Evolutionary conservation across 2,113 vertebrate species (phyloP).

Genomic region (Acrocephalus kingi): DNA sequence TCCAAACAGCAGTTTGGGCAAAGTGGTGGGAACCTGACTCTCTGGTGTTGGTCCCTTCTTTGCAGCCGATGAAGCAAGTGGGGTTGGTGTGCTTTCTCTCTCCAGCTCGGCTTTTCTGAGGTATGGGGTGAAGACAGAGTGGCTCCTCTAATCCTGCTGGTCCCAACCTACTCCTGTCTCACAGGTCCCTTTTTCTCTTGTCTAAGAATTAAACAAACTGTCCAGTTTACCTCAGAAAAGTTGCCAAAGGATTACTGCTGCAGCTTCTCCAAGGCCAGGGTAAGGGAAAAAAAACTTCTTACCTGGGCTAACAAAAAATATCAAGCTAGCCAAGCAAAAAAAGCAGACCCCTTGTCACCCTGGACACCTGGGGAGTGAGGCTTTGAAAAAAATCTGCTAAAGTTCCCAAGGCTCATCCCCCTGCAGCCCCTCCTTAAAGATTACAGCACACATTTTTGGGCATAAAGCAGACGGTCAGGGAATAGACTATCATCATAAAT

Average conservation of each 20-base stretch:
- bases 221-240: background rate
- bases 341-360: accelerated
- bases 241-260: background rate
- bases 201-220: background rate
- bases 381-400: background rate
- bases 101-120: accelerated
- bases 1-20: background rate
- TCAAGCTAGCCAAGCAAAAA: background rate
- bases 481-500: background rate
- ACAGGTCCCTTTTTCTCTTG: background rate
- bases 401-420: background rate
- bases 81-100: background rate
- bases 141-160: accelerated
- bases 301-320: background rate
- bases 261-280: background rate
- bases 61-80: background rate
- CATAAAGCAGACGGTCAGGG: background rate
- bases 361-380: background rate
- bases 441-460: background rate
- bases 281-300: background rate
- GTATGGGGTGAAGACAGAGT: accelerated
- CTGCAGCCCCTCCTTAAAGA: background rate
- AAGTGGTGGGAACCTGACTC: background rate
- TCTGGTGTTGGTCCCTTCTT: background rate
- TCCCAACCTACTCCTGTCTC: accelerated